phyloP scores from a whole-genome alignment of 2,113 vertebrate species.

The Pavo muticus region DNA sequence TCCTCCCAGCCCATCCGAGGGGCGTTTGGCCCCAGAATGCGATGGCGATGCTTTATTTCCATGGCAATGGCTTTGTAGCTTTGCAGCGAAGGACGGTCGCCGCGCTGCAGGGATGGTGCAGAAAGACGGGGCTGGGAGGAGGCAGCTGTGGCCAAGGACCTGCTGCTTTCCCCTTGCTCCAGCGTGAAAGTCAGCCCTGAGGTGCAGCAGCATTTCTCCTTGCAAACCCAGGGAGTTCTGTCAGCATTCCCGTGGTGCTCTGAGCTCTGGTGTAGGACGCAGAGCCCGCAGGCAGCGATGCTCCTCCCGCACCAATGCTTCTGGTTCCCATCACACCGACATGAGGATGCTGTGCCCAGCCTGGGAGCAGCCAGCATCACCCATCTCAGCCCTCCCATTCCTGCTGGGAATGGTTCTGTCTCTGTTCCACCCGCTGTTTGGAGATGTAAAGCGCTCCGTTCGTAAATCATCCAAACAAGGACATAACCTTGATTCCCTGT shows the following conservation, averaged over 20 bases:
- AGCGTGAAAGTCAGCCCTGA: neutral
- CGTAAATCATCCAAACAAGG: slow-evolving; percentile 71
- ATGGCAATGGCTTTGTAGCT: neutral
- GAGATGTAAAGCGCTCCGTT: neutral
- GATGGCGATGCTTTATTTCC: neutral
- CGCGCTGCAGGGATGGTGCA: neutral
- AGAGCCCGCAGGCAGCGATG: neutral
- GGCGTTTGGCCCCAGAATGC: rapidly evolving
- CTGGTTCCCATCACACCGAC: neutral
- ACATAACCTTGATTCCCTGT: slow-evolving; percentile 67
- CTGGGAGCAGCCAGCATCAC: neutral
- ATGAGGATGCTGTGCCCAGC: neutral
- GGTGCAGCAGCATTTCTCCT: neutral
- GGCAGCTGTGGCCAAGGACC: neutral
- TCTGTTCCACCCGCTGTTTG: neutral
- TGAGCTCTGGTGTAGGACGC: neutral
- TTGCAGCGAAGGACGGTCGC: neutral
- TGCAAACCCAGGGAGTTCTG: neutral
- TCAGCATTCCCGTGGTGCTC: neutral
- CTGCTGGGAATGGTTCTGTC: neutral
- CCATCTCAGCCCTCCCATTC: neutral
- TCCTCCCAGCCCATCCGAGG: neutral
- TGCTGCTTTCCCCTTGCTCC: neutral
- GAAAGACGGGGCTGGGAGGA: neutral
- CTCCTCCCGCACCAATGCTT: neutral